Base-by-base conservation (phyloP, 2,797 vertebrate genomes). In the Pygocentrus nattereri region DNA sequence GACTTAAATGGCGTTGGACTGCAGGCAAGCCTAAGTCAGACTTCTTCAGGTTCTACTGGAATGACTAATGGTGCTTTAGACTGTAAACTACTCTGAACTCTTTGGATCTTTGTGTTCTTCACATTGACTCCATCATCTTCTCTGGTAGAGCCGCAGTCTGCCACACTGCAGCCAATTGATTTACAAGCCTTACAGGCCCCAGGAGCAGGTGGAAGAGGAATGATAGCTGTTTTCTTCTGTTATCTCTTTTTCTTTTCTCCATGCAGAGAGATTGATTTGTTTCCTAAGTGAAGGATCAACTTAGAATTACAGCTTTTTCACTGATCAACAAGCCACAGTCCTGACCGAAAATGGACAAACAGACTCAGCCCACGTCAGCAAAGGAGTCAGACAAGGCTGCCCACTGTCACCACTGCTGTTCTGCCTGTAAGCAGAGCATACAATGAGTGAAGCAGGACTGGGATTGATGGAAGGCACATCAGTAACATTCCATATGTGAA, bases 251-350 rank as follows among this genome's bases (percentile, higher is more conserved):
- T 5, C 23, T 50, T 71, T 64, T 31, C 18, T 30, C 49, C 52
- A 31, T 16, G 8, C 1, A 11, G 31, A 19, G 61, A 21, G 11
- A 59, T 65, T 71, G 49, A 85, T 72, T 76, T 67, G 70, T 77
- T 80, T 77, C n/a, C 18, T 64, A 44, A 61, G 31, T 75, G 4
- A 21, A 38, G 50, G 38, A 38, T 74, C 5, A 15, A 41, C 68
- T 58, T 52, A 54, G 69, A 74, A 74, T 78, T 77, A 73, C 68
- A 6, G 54, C 27, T 74, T 67, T 65, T 77, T 27, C 54, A 58
- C 54, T 23, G 54, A 58, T 23, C 41, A 3, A 44, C 4, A 44
- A 44, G 41, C 41, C 41, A 10, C n/a, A 10, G 54, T 58, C 5
- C 1, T 58, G 6, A n/a, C 52, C 2, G 13, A 47, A 47, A 50